Conservation (phyloP, 2,113 vertebrate species). For the Speoplatyrhinus poulsoni region DNA sequence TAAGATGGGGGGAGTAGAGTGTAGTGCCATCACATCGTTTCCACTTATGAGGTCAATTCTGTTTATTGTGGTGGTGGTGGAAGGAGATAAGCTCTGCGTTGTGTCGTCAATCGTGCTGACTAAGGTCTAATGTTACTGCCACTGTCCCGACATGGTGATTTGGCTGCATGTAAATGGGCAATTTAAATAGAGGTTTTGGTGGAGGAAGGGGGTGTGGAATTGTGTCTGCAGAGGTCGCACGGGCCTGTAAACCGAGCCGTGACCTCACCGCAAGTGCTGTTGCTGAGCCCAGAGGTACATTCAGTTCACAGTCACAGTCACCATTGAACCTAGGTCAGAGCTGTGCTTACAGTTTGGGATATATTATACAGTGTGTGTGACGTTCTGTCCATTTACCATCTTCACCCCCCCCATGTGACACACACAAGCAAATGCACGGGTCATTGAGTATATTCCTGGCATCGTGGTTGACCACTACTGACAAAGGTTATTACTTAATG, state of each 20-base stretch:
- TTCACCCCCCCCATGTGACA: constrained; percentile 23
- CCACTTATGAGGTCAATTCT: no score
- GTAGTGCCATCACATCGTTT: no score
- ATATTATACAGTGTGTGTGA: no score
- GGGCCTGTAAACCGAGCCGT: neutral
- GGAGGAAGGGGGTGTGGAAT: neutral
- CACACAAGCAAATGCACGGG: constrained; percentile 38
- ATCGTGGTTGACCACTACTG: constrained; percentile 31
- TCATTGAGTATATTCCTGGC: constrained; percentile 48
- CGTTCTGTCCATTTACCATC: neutral
- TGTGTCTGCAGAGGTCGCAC: constrained; percentile 9
- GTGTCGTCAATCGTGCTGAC: constrained; percentile 63
- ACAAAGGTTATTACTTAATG: constrained; percentile 17
- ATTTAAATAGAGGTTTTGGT: constrained; percentile 5
- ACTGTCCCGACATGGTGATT: constrained; percentile 37
- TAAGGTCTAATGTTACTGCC: constrained; percentile 43
- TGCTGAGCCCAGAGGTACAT: neutral
- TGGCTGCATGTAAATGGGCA: constrained; percentile 22
- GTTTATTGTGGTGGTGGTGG: no score
- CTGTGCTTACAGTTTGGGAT: no score
- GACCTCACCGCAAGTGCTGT: neutral
- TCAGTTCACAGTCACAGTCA: neutral
- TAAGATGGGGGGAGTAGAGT: no score
- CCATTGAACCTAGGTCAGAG: neutral
- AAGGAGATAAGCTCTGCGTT: constrained; percentile 22